phyloP scores from a whole-genome alignment of 2,797 vertebrate species.

The Sternarchorhynchus goeldii region DNA sequence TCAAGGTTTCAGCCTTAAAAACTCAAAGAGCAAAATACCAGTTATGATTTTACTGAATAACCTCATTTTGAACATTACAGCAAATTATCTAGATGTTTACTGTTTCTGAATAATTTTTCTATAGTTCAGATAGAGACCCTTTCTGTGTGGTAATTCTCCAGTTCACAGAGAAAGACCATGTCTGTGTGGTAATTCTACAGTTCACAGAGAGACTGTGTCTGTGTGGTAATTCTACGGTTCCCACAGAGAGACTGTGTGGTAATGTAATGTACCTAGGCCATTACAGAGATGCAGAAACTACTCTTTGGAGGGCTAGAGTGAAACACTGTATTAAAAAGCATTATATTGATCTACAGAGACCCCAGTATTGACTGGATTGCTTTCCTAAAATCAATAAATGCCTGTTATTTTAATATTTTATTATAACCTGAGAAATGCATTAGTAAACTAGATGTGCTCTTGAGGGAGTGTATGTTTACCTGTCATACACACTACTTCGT shows the following conservation, averaged over 20 bases:
- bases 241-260: not conserved
- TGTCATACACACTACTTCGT: not conserved
- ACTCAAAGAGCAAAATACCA: too few relatives aligned
- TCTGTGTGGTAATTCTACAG: constrained; percentile 15
- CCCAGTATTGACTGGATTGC: constrained; percentile 18
- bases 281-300: constrained; percentile 45
- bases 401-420: constrained; percentile 33
- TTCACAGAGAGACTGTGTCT: constrained; percentile 8
- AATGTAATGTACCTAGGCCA: constrained; percentile 18
- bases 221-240: constrained; percentile 14
- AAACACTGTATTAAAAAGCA: constrained; percentile 47
- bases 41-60: too few relatives aligned
- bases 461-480: not conserved
- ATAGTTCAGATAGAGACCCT: too few relatives aligned
- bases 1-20: not conserved
- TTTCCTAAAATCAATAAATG: constrained; percentile 42
- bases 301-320: constrained; percentile 55
- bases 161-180: not conserved
- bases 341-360: constrained; percentile 43
- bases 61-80: not conserved
- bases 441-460: not conserved
- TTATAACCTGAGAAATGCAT: not conserved
- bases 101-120: not conserved
- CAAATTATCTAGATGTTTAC: not conserved
- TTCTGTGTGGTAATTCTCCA: too few relatives aligned